These are phyloP conservation scores for Bucorvus abyssinicus DNA, from an alignment of 2,797 vertebrate species.

Conservation along the genomic window DNA sequence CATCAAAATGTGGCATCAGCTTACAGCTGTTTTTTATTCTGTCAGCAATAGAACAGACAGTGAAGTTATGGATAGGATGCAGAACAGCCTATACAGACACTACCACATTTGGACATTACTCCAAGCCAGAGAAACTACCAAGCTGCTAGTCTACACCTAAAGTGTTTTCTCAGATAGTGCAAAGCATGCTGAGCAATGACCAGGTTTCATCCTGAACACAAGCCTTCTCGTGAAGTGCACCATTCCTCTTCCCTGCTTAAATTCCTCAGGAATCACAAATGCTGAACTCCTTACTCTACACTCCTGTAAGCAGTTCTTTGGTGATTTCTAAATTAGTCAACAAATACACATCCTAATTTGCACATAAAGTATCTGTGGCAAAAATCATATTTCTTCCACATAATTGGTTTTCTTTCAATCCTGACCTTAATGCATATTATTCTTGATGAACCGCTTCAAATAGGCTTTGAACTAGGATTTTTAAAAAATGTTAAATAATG, in stretches of 20 bases:
- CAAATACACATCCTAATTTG: conserved; percentile 66
- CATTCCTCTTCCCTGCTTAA: not conserved
- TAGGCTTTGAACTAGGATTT: conserved; percentile 66
- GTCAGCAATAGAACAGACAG: not conserved
- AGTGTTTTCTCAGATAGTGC: not conserved
- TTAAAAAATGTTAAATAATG: conserved; percentile 61
- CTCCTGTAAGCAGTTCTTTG: conserved; percentile 40
- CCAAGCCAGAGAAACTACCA: not conserved
- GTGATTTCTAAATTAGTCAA: conserved; percentile 67
- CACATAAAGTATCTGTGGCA: conserved; percentile 65
- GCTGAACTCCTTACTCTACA: not conserved
- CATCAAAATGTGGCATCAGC: not conserved
- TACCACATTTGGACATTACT: not conserved
- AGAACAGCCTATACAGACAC: rapidly evolving
- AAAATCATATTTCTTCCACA: conserved; percentile 70
- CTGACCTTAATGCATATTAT: conserved; percentile 65
- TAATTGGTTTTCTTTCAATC: conserved; percentile 74
- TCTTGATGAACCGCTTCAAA: conserved; percentile 65
- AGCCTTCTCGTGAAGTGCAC: not conserved
- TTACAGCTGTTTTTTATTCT: not conserved
- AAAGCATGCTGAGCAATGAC: not conserved
- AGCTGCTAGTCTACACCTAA: not conserved
- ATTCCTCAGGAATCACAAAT: not conserved
- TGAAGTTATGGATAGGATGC: not conserved
- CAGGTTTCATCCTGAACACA: not conserved